Percentiles rank a stretch among this genome's conserved stretches.
phyloP scores from a whole-genome alignment of 2,888 invertebrate genomes.

The Notodonta dromedarius region DNA sequence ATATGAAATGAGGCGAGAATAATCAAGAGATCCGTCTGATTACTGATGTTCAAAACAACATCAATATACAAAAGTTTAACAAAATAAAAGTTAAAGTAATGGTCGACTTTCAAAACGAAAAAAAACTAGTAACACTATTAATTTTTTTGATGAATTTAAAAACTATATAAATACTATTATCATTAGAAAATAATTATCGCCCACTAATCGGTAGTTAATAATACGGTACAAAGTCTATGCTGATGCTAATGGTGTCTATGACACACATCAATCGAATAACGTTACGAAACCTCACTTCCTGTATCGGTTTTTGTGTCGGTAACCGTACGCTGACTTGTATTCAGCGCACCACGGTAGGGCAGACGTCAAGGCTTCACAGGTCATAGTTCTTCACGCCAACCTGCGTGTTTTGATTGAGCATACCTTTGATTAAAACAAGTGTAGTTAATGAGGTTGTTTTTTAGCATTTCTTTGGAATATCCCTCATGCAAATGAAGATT shows the following conservation, averaged over 20 bases:
- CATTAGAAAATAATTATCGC: conserved; percentile 21
- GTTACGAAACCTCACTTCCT: conserved; percentile 3
- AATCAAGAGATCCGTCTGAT: neutral
- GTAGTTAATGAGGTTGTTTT: too few relatives aligned
- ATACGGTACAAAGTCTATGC: conserved; percentile 24
- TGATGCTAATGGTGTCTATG: conserved; percentile 21
- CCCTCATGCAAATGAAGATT: too few relatives aligned
- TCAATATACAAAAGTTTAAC: neutral
- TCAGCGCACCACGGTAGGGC: neutral
- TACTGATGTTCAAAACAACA: neutral
- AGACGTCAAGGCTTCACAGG: neutral
- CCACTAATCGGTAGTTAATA: conserved; percentile 24
- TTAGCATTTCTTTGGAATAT: too few relatives aligned
- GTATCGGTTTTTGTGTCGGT: neutral
- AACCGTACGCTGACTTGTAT: neutral
- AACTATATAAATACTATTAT: neutral
- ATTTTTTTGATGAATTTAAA: neutral
- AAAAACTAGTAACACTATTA: neutral
- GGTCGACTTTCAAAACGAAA: neutral
- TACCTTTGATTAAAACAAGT: too few relatives aligned
- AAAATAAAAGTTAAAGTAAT: neutral
- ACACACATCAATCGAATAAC: conserved; percentile 23
- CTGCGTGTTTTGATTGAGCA: neutral
- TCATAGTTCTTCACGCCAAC: neutral
- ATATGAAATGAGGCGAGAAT: too few relatives aligned